phyloP scores from a whole-genome alignment of 2,113 vertebrate species.

The Hypomesus transpacificus region DNA sequence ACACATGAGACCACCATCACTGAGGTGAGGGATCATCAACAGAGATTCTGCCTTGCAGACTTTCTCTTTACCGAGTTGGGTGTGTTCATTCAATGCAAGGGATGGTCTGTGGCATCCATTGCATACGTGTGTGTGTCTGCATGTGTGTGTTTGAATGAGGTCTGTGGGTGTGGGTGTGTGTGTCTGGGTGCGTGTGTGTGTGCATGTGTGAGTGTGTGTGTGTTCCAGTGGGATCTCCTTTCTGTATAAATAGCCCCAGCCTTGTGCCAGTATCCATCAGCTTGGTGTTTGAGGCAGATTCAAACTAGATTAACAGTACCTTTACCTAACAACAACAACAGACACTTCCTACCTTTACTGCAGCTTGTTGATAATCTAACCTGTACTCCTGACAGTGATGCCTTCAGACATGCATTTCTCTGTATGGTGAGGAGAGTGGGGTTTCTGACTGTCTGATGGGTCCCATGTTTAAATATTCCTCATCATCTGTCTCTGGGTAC shows the following conservation, averaged over 20 bases:
- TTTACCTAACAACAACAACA: background rate
- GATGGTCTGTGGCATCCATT: background rate
- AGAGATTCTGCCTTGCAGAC: background rate
- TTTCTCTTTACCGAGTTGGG: background rate
- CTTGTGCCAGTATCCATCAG: slow-evolving; percentile 5
- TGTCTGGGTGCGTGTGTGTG: no score
- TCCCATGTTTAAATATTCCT: no score
- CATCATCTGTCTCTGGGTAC: no score
- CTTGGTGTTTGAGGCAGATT: background rate
- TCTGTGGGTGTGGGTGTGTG: no score
- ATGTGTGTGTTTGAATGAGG: no score
- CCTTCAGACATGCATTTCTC: no score
- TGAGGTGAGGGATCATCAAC: background rate
- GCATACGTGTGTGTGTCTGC: no score
- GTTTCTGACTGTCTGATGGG: no score
- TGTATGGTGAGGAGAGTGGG: no score
- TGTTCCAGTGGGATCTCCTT: slow-evolving; percentile 8
- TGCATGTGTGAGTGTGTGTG: background rate
- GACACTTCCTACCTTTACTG: background rate
- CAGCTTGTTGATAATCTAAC: no score
- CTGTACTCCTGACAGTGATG: no score
- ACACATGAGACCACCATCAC: no score
- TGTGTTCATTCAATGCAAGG: background rate
- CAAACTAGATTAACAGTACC: background rate
- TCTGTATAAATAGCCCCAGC: slow-evolving; percentile 18